Conservation (phyloP, 1,140 invertebrate genomes). For the Sycophaga agraensis region DNA sequence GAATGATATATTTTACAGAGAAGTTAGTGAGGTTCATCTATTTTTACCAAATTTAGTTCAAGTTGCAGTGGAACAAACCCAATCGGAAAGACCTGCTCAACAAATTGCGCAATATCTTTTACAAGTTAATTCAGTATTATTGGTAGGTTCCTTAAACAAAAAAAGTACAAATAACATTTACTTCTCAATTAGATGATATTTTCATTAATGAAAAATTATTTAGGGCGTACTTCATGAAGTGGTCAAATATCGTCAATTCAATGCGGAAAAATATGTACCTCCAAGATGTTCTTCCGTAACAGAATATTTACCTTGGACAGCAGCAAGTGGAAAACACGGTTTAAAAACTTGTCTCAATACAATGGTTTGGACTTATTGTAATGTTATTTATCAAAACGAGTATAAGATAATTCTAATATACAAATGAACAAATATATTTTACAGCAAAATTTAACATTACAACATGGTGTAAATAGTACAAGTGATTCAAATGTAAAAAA, state of each 20-base stretch:
- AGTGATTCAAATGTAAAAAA: conserved; percentile 57
- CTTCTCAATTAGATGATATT: neutral
- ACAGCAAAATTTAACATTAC: conserved; percentile 60
- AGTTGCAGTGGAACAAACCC: conserved; percentile 58
- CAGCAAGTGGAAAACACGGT: conserved; percentile 59
- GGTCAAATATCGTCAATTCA: conserved; percentile 62
- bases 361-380: conserved; percentile 46
- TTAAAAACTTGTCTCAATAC: conserved; percentile 59
- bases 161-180: neutral
- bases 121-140: conserved; percentile 62
- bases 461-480: conserved; percentile 61
- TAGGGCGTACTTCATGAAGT: conserved; percentile 62
- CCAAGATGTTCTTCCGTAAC: conserved; percentile 44
- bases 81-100: conserved; percentile 58
- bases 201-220: conserved; percentile 2
- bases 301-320: conserved; percentile 71
- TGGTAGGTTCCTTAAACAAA: conserved; percentile 52
- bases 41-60: conserved; percentile 60
- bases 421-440: conserved; percentile 18
- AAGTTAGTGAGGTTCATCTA: conserved; percentile 63
- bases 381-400: no score
- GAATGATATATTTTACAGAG: conserved; percentile 73
- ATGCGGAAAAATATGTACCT: conserved; percentile 57
- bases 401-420: no score
- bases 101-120: conserved; percentile 60